phyloP scores from a whole-genome alignment of 2,888 invertebrate species.

The Plagiodera versicolora region DNA sequence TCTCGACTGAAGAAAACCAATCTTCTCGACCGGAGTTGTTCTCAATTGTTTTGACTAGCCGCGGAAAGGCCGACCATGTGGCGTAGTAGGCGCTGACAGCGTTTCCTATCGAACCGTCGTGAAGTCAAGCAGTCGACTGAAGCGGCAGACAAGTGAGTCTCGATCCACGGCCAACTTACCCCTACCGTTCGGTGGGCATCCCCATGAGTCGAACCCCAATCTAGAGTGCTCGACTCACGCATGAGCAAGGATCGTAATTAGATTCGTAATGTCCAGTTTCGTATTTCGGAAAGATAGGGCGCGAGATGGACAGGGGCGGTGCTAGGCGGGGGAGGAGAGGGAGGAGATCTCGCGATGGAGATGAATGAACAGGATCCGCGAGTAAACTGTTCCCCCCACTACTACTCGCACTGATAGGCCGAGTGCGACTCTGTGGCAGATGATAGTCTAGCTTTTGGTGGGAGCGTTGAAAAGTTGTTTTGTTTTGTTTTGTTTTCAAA shows the following conservation, averaged over 20 bases:
- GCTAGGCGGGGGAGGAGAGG: conserved; percentile 11
- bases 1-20: not conserved
- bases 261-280: conserved; percentile 59
- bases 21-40: not conserved
- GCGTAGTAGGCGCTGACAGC: conserved; percentile 23
- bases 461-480: too few relatives aligned
- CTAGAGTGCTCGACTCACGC: conserved; percentile 51
- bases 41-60: conserved; percentile 16
- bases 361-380: conserved; percentile 9
- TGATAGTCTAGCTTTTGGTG: not conserved
- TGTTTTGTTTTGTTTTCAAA: too few relatives aligned
- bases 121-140: conserved; percentile 44
- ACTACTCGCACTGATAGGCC: not conserved
- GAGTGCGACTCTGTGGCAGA: not conserved
- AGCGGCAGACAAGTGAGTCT: conserved; percentile 41
- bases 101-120: conserved; percentile 31
- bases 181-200: conserved; percentile 50
- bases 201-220: conserved; percentile 50
- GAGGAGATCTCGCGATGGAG: conserved; percentile 9
- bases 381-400: conserved; percentile 3
- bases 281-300: conserved; percentile 44
- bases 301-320: conserved; percentile 25
- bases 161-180: conserved; percentile 46
- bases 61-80: conserved; percentile 28
- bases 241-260: conserved; percentile 59